Base-by-base conservation (phyloP, 1,140 invertebrate species). In the Sycophaga agraensis region DNA sequence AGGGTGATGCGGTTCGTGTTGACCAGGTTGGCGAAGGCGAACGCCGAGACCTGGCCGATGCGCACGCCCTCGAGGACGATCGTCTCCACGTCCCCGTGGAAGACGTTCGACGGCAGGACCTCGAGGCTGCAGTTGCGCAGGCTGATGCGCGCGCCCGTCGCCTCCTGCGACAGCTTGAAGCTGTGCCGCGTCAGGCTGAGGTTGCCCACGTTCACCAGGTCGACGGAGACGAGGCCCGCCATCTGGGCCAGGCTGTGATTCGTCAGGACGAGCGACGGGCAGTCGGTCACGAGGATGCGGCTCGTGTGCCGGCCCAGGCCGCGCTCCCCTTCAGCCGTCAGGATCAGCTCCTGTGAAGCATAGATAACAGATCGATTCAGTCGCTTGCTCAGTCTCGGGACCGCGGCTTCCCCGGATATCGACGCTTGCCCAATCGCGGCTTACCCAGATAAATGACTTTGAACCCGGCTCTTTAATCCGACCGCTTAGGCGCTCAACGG, bases 21-120 rank as follows among this genome's bases (percentile, higher is more conserved):
- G 2, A 80, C 73, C 1, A 90, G 76, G 69, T 87, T 89, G 51
- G 88, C 86, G 70, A 93, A 89, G 0, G 89, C 88, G 70, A 89
- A 91, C 0, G 89, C 84, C 57, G 82, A 82, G 42, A 92, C 77
- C 21, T 81, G 79, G 1, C 84, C 80, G 43, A 92, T 85, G 42
- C 76, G 73, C 7, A 85, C 84, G 51, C 85, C 79, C 21, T 85
- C 81, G 39, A 92, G 85, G 28, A 79, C 75, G 53, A 92, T 86
- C 57, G 86, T 83, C 63, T 88, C 85, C 40, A 91, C 84, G 50
- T 86, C 84, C 3, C 90, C 90, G 63, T 84, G 85, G 59, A 92
- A 87, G 1, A 87, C 83, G 68, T 88, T 85, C 35, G 86, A 86
- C 3, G 88, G 84, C 35, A 91, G 82, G 31, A 85, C 76, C 31